Base-by-base conservation (phyloP, 1,140 invertebrate genomes). In the Microplitis mediator region DNA sequence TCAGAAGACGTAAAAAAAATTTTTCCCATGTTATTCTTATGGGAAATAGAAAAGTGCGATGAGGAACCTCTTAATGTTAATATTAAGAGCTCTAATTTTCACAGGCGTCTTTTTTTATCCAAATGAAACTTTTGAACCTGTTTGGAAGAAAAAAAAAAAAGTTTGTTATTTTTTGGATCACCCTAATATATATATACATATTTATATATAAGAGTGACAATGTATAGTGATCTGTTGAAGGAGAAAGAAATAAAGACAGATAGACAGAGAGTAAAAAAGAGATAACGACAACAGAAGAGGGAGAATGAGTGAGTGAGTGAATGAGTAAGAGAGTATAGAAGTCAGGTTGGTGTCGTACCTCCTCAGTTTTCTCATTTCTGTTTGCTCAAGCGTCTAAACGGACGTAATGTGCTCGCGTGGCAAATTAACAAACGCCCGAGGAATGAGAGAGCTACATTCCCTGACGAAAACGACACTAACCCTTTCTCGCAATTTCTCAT, bases 371-470 rank as follows among this genome's bases (percentile, higher is more conserved):
- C 75, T 76, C 75, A 74, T 76, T 74, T 76, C 72, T 76, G 66
- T 75, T 77, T 71, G 74, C 66, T 61, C 73, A 51, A 71, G 69
- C 67, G 54, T 69, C 75, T 69, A 72, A 80, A 73, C 72, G 67
- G 73, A 66, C 64, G 71, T 76, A 81, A 80, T 77, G 72, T 74
- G 78, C 63, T 81, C 80, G 76, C 79, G 80, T 78, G 79, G 79
- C 78, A 82, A 81, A 82, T 81, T 80, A 81, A 82, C 79, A 79
- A 80, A 80, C 76, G 78, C 69, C 72, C 58, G 72, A 75, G 76
- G 73, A 78, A 82, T 75, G 76, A 81, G 76, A 79, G 66, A 58
- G 39, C 56, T 66, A 74, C 72, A 71, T 74, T 63, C 62, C 16
- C 70, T 76, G 36, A 36, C 60, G 60, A 67, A 63, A 64, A 71